Evolutionary conservation across 2,113 vertebrate species (phyloP), one percentile per base, ranked within the genome.

Genomic region (Rissa tridactyla): DNA sequence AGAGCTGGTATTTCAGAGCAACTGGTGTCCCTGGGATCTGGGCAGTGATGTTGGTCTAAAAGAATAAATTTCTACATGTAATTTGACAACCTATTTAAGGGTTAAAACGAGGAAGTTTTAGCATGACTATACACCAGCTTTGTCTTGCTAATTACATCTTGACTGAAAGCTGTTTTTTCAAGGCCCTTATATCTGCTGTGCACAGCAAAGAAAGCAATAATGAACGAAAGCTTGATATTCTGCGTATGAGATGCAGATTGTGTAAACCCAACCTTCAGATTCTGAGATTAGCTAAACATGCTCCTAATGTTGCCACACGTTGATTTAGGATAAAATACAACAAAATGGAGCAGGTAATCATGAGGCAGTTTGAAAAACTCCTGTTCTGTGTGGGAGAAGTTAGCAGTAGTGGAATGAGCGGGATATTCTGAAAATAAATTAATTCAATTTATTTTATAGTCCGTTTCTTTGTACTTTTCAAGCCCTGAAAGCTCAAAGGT

Each of bases 101-200:
- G 23, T 32, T 81, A 92, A 96, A 64, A 82, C 36, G 11, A 82
- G 23, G 52, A 92, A 88, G 27, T 82, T 91, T 86, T 85, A 88
- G 30, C 40, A n/a, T 66, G 69, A 84, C 57, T 89, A 30, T 87
- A 79, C 23, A 47, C 36, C 13, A 44, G 9, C 30, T 94, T 88
- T 92, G 70, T 72, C 78, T 90, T 84, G 47, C 64, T 96, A 96
- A 94, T 88, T 91, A 40, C 29, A 91, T 30, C 85, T 87, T 89
- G 77, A 77, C 38, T 49, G 58, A 76, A 93, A 90, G 47, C 58
- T 70, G 19, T 36, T 86, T 92, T 85, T 91, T 75, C 38, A 83
- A 75, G 73, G 51, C 18, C 72, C 42, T 34, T 72, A 64, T 34
- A 84, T 62, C 68, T 5, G 1, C 71, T 81, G 27, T 20, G 22